Percentiles rank a stretch among this genome's conserved stretches.
phyloP scores from a whole-genome alignment of 2,797 vertebrate species.

The Hybognathus amarus region DNA sequence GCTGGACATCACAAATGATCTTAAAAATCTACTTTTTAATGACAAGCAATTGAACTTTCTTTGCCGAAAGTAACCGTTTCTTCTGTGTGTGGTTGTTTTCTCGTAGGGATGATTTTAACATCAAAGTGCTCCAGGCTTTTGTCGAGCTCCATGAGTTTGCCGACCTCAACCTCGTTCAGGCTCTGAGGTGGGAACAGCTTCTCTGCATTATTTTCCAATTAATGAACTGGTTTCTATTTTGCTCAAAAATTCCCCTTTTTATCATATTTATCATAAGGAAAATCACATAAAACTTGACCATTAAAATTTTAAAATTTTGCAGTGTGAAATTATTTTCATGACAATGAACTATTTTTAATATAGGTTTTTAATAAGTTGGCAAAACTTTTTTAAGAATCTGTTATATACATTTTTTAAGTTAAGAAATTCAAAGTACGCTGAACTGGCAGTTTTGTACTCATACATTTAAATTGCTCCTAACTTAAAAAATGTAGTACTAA shows the following conservation, averaged over 20 bases:
- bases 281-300: no score
- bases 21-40: not conserved
- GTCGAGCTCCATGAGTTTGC: slow-evolving; percentile 98
- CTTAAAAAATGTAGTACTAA: no score
- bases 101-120: slow-evolving; percentile 92
- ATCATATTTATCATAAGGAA: not conserved
- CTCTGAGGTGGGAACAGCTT: slow-evolving; percentile 83
- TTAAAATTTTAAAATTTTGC: not conserved
- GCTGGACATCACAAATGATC: not conserved
- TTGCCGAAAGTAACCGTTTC: not conserved
- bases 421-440: no score
- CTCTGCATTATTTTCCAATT: no score
- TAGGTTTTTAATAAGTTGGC: no score
- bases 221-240: not conserved
- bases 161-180: slow-evolving; percentile 97
- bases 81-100: slow-evolving; percentile 17
- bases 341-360: not conserved
- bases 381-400: no score
- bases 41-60: not conserved
- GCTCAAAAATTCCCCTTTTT: not conserved
- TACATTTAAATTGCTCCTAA: no score
- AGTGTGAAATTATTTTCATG: not conserved
- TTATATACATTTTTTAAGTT: no score
- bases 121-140: slow-evolving; percentile 96
- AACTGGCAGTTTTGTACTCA: no score